Base-by-base conservation (phyloP, 2,113 vertebrate species). In the Albula glossodonta region DNA sequence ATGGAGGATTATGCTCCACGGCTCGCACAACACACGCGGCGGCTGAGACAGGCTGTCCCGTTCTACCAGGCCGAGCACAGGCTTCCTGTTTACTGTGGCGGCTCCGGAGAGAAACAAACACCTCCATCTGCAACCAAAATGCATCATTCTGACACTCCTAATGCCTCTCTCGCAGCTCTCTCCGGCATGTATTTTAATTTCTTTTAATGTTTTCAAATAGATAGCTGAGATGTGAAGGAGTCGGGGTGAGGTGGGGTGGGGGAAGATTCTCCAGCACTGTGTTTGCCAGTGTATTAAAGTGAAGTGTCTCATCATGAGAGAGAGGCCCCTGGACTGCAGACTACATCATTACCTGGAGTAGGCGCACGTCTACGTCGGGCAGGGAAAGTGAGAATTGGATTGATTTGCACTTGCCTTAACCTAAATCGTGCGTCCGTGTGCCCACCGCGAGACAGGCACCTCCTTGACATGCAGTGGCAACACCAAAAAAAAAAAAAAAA, bases 391-490 rank as follows among this genome's bases (percentile, higher is more conserved):
- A 48, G 41, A 50, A 50, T 79, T 49, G 57, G 56, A 81, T 88
- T 90, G 90, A 88, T 88, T 84, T 87, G 89, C 91, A 89, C 91
- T 86, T 86, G 89, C 89, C 88, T 86, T 87, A 60, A 86, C 87
- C 74, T 85, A 91, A 91, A 92, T 91, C 88, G 86, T 41, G 31
- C 87, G 87, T 85, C 82, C 83, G n/a, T 25, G 70, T 9, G 5
- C 31, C 50, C 78, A 11, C 84, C 88, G 83, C 87, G 90, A 91
- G 89, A 91, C 63, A 4, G 66, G 60, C 82, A 41, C 25, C 90
- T 92, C 91, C 92, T 92, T 93, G 90, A 85, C 91, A 93, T 92
- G 92, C 91, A 92, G 85, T 52, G 74, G 91, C 79, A 88, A 79
- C 87, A 85, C 89, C 86, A 82, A 87, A 88, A 91, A 90, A 93